Evolutionary conservation across 2,888 invertebrate species (phyloP).

Genomic region (Microplitis deprimator): DNA sequence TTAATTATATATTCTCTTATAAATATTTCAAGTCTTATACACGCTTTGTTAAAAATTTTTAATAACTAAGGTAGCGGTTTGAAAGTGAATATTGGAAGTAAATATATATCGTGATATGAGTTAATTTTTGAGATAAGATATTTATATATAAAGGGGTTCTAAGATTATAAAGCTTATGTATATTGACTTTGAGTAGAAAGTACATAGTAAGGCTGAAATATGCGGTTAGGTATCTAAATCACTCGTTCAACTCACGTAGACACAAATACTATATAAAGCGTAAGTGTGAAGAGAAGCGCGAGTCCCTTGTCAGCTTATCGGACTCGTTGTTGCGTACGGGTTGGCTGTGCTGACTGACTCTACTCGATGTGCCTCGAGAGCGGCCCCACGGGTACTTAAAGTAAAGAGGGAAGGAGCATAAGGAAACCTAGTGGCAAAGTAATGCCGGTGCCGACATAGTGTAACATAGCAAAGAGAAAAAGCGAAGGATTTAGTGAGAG

Average conservation of each 20-base stretch:
- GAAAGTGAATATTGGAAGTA: no score
- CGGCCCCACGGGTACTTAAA: conserved; percentile 25
- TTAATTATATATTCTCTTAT: no score
- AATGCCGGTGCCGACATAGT: not conserved
- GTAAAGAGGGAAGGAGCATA: conserved; percentile 4
- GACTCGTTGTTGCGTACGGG: conserved; percentile 38
- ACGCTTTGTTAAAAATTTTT: no score
- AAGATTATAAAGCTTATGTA: not conserved
- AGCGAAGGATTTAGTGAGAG: conserved; percentile 2
- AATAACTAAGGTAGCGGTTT: no score
- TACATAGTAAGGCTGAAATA: not conserved
- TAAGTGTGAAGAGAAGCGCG: conserved; percentile 33
- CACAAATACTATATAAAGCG: not conserved
- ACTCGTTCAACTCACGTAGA: not conserved
- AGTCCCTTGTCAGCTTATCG: conserved; percentile 42
- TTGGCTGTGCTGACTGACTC: not conserved
- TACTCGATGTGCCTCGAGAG: conserved; percentile 16
- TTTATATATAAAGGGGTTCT: not conserved
- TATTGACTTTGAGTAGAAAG: not conserved
- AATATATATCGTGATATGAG: not conserved
- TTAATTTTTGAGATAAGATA: not conserved
- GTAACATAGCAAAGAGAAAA: not conserved
- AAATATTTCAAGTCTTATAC: no score
- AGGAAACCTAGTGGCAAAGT: conserved; percentile 4
- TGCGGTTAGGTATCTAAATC: not conserved